Percentiles rank a stretch among this genome's conserved stretches.
Conservation (phyloP, 2,888 invertebrate genomes). For the Phasia obesa region DNA sequence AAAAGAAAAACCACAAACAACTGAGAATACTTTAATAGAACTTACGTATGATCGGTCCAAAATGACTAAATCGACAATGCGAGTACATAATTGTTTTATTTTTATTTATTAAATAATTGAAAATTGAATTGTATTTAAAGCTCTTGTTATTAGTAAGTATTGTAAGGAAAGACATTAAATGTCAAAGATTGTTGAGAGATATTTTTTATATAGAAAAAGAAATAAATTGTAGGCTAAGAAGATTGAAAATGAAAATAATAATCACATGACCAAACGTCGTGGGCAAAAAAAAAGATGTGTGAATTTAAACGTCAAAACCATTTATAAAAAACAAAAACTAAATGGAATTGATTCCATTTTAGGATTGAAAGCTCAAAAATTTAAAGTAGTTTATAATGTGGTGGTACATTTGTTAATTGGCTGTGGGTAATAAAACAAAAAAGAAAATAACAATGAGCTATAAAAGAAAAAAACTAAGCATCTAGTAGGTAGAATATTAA, state of each 20-base stretch:
- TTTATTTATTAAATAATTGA: not conserved
- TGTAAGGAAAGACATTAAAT: conserved; percentile 12
- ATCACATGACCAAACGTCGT: not conserved
- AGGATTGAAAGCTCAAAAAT: not conserved
- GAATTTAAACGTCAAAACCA: not conserved
- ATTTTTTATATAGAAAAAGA: not conserved
- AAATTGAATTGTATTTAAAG: not conserved
- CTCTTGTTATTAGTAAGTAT: not conserved
- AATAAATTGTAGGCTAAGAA: not conserved
- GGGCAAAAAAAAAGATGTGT: not conserved
- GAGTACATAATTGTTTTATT: too few species aligned
- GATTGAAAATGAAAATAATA: not conserved
- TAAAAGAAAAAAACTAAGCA: too few species aligned
- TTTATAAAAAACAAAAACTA: too few species aligned
- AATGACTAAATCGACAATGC: too few species aligned
- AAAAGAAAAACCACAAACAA: too few species aligned
- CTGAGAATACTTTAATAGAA: too few species aligned
- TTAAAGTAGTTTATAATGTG: not conserved
- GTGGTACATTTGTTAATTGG: not conserved
- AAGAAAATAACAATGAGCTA: not conserved
- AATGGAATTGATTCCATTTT: not conserved
- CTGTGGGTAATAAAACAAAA: not conserved
- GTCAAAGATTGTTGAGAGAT: conserved; percentile 1
- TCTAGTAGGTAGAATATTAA: too few species aligned
- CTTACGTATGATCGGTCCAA: too few species aligned